A percentile compares a stretch with the other conserved stretches of the same genome.
phyloP scores from a whole-genome alignment of 1,140 invertebrate species.

The Papilio polyxenes region DNA sequence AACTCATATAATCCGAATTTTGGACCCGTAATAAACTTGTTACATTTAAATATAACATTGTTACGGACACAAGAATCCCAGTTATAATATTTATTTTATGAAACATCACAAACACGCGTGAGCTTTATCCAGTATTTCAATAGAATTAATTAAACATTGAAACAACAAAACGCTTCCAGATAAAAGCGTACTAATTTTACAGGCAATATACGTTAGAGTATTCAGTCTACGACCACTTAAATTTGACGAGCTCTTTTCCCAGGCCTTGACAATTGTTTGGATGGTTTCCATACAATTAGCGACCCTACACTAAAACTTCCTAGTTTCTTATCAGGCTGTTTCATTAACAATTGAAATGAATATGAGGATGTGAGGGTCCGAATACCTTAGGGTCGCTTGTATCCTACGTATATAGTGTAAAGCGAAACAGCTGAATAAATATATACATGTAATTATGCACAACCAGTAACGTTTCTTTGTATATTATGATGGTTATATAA shows the following conservation, averaged over 20 bases:
- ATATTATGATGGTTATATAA: no score
- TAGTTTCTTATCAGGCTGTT: constrained; percentile 51
- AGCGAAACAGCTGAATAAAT: neutral
- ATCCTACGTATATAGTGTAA: neutral
- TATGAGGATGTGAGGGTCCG: constrained; percentile 24
- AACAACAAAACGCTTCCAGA: constrained; percentile 27
- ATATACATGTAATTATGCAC: neutral
- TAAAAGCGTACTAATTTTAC: constrained; percentile 33
- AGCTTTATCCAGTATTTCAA: neutral
- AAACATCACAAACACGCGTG: neutral
- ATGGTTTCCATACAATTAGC: constrained; percentile 46
- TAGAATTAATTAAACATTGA: constrained; percentile 2
- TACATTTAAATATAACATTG: constrained; percentile 12
- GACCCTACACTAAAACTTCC: constrained; percentile 44
- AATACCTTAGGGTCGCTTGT: constrained; percentile 24
- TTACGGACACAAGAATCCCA: constrained; percentile 6
- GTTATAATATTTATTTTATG: constrained; percentile 10
- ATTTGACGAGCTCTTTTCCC: constrained; percentile 32
- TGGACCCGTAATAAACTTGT: neutral
- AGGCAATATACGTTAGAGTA: constrained; percentile 13
- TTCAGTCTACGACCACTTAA: constrained; percentile 24
- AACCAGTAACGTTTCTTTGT: neutral
- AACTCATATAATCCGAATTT: neutral
- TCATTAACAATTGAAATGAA: constrained; percentile 64
- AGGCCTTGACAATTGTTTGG: constrained; percentile 41